These are phyloP conservation scores for Dolichomitus sp. DNA, from an alignment of 2,888 invertebrate genomes.

Conservation along the genomic window DNA sequence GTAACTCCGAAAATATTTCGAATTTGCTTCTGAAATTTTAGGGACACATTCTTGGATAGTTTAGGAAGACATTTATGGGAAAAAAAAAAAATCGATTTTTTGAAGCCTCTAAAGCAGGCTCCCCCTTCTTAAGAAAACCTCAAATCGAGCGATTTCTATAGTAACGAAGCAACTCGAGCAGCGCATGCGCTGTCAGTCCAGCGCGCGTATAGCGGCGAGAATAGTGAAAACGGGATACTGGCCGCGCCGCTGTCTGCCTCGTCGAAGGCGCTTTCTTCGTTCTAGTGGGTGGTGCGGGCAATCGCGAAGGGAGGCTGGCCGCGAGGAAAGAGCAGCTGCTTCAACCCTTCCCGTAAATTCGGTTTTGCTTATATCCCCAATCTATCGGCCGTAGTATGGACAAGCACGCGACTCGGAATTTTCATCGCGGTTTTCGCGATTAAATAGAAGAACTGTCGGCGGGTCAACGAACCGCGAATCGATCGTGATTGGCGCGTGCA, in stretches of 20 bases:
- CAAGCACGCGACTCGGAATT: neutral
- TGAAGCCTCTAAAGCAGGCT: too few relatives aligned
- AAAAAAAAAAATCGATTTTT: too few relatives aligned
- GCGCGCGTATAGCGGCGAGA: conserved; percentile 1
- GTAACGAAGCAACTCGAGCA: conserved; percentile 43
- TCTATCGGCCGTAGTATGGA: neutral
- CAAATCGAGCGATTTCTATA: conserved; percentile 12
- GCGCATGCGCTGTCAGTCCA: conserved; percentile 39
- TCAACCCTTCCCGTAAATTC: neutral
- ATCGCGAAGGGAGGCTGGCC: neutral
- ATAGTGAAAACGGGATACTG: conserved; percentile 3
- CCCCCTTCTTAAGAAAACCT: neutral
- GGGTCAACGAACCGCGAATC: conserved; percentile 75
- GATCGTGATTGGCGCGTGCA: conserved; percentile 73
- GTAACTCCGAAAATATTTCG: too few relatives aligned
- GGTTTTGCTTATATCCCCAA: neutral
- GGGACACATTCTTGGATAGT: too few relatives aligned
- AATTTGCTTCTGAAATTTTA: too few relatives aligned
- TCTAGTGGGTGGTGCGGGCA: conserved; percentile 9
- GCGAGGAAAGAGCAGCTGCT: neutral
- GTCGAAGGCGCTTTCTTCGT: conserved; percentile 17
- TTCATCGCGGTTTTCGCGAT: conserved; percentile 15
- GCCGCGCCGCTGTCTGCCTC: conserved; percentile 2
- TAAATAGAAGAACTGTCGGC: conserved; percentile 13
- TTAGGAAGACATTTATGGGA: too few relatives aligned